Conservation (phyloP, 2,113 vertebrate species). For the Choloepus hoffmanni region DNA sequence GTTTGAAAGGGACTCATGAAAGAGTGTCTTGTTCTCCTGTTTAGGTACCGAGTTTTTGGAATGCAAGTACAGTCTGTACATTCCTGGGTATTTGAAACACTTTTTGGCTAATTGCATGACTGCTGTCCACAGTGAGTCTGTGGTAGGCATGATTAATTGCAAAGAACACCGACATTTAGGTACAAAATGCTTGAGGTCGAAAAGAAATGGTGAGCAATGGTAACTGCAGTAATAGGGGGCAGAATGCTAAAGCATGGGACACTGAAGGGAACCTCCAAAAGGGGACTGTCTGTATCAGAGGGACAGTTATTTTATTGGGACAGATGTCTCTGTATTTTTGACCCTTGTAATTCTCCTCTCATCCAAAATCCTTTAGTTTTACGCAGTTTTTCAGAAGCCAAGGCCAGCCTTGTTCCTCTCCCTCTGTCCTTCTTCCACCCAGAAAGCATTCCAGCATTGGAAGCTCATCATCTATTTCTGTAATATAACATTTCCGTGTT, state of each 20-base stretch:
- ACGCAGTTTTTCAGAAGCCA: constrained; percentile 41
- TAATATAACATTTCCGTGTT: neutral
- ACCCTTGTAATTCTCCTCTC: neutral
- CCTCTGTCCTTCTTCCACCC: neutral
- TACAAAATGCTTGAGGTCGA: constrained; percentile 89
- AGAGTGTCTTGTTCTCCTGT: constrained; percentile 72
- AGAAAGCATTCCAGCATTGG: neutral
- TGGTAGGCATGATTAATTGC: constrained; percentile 89
- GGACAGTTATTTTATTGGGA: constrained; percentile 75
- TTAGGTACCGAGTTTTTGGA: constrained; percentile 77
- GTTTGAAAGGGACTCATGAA: constrained; percentile 68
- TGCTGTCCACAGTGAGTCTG: constrained; percentile 89
- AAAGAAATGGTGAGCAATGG: constrained; percentile 88
- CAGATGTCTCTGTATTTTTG: constrained; percentile 49
- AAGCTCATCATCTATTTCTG: neutral
- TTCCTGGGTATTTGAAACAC: constrained; percentile 87
- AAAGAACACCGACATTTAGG: constrained; percentile 89
- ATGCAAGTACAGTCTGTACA: constrained; percentile 80
- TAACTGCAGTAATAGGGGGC: constrained; percentile 76
- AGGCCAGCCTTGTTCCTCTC: neutral
- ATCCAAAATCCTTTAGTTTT: neutral
- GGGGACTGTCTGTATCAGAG: constrained; percentile 77
- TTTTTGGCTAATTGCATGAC: constrained; percentile 87
- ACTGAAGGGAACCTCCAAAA: constrained; percentile 76
- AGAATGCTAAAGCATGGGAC: constrained; percentile 86